Base-by-base conservation (phyloP, 2,888 invertebrate genomes). In the Cyclophora albipunctata region DNA sequence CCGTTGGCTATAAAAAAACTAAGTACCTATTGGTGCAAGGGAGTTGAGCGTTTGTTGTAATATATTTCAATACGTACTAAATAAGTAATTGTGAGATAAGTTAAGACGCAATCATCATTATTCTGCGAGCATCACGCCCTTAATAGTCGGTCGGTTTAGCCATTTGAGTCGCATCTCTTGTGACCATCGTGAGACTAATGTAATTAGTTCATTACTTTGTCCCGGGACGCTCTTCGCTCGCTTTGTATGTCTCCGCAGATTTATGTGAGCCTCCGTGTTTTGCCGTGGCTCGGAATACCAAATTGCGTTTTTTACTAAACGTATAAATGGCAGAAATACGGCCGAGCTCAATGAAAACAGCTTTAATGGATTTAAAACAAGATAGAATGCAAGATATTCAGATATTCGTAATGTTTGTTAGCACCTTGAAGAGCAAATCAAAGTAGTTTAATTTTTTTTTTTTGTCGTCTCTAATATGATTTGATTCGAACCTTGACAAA, bases 191-290 rank as follows among this genome's bases (percentile, higher is more conserved):
- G 72, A 71, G 68, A 73, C 77, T 84, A 85, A 86, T 85, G 84
- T 84, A 81, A 85, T 86, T 85, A 84, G 81, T 81, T 83, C 81
- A 82, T 84, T 85, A 84, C 83, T 82, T 78, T 76, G 73, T 77
- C 75, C 75, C 72, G 71, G 67, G 72, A 68, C 69, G 69, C 64
- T 68, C 70, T 69, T 66, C 71, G 63, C 67, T 62, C 72, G 69
- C 72, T 75, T 75, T 73, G 76, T 71, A 70, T 71, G 73, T 74
- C 71, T 73, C 73, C 64, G 60, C 73, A 76, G 79, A 82, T 84
- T 81, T 82, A 81, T 83, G 74, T 70, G 70, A 69, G 64, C 66
- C 71, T 66, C 67, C 63, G 73, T 75, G 70, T 76, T 78, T 75
- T 72, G 72, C 71, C 72, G 72, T 66, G 68, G 66, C 68, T 63